Evolutionary conservation across 1,140 invertebrate species (phyloP), one percentile per base, ranked within the genome.

Genomic region (Drosophila ambigua): DNA sequence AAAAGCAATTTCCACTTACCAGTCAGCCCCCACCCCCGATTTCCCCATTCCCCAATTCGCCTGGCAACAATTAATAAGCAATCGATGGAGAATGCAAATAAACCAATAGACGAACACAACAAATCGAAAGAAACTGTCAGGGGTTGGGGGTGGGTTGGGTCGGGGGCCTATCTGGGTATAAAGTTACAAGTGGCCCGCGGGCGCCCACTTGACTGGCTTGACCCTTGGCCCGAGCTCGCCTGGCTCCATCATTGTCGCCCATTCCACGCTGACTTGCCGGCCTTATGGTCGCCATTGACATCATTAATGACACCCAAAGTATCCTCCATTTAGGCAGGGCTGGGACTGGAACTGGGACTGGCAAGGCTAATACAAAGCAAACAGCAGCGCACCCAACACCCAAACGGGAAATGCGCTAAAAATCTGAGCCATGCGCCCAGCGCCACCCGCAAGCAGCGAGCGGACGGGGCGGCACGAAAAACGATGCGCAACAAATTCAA

Each of bases 271-370:
- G 28, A 48, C 45, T 44, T 5, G 53, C 65, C 59, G 76, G 62
- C 76, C 76, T 76, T 78, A 78, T 78, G 76, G 76, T 72, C 52
- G 44, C 53, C 82, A 85, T 85, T 85, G 82, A 82, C 82, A 85
- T 87, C 82, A 78, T 87, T 85, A 85, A 85, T 87, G 82, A 81
- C 79, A 80, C 78, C 78, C 77, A 58, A 82, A 85, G 82, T 79
- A 71, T 87, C 62, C 82, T 87, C 82, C 82, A 87, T 85, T 85
- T 75, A 67, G 74, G 65, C 75, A 44, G 46, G 53, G 59, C 28
- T 60, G 59, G 51, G 59, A 52, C 62, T 26, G 31, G 46, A 49
- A 8, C 45, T 16, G 11, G 15, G 31, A 44, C 45, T 16, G 11
- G 15, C 24, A 44, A 52, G 54, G 43, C 51, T 76, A 80, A 80